These are phyloP conservation scores for Bicyclus anynana DNA, from an alignment of 1,140 invertebrate genomes.

Conservation along the genomic window DNA sequence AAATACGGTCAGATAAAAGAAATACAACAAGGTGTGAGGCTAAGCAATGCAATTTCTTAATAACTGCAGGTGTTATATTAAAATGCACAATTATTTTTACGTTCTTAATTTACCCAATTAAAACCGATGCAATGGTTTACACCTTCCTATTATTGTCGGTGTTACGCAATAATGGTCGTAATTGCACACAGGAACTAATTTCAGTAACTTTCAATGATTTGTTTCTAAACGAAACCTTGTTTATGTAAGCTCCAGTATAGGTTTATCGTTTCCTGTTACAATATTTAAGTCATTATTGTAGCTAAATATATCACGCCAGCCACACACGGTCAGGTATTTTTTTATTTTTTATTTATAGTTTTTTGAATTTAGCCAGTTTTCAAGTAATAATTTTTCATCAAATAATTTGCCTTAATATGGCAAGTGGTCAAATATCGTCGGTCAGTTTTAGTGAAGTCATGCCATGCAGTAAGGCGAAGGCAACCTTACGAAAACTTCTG, in stretches of 20 bases:
- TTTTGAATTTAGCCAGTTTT: too few species aligned
- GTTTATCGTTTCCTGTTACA: slow-evolving; percentile 13
- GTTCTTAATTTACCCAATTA: slow-evolving; percentile 8
- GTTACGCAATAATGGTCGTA: slow-evolving; percentile 12
- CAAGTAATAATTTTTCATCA: too few species aligned
- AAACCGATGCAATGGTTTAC: not conserved
- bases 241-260: slow-evolving; percentile 16
- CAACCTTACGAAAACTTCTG: too few species aligned
- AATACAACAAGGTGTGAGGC: too few species aligned
- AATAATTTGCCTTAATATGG: too few species aligned
- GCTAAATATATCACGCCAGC: not conserved
- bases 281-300: not conserved
- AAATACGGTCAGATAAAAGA: too few species aligned
- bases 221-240: slow-evolving; percentile 24
- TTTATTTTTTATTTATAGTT: too few species aligned
- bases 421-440: too few species aligned
- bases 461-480: too few species aligned
- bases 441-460: too few species aligned
- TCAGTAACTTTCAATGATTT: slow-evolving; percentile 7
- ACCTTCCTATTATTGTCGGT: not conserved
- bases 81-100: slow-evolving; percentile 9
- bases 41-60: not conserved
- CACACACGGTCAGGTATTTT: too few species aligned
- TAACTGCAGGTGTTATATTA: not conserved
- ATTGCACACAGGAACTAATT: slow-evolving; percentile 23